phyloP scores from a whole-genome alignment of 2,113 vertebrate species.

The Pitta sordida region DNA sequence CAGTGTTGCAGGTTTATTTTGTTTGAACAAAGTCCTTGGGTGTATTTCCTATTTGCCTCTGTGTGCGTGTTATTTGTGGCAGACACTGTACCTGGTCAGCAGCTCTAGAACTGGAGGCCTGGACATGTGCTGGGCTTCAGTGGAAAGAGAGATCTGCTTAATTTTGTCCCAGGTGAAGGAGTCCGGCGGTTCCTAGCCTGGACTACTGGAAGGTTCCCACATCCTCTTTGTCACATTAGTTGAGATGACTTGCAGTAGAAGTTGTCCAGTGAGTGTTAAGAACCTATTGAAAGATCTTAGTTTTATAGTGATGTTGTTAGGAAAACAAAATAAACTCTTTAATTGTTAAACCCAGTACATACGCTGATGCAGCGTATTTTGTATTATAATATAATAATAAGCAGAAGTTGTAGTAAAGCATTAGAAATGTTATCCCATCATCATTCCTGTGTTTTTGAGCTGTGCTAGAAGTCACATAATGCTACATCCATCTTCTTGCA shows the following conservation, averaged over 20 bases:
- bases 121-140: constrained; percentile 86
- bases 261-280: constrained; percentile 83
- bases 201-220: constrained; percentile 95
- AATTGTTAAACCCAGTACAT: constrained; percentile 47
- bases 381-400: constrained; percentile 31
- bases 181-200: constrained; percentile 95
- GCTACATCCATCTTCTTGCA: neutral
- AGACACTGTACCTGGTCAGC: constrained; percentile 88
- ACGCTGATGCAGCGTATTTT: neutral
- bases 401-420: constrained; percentile 15
- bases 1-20: constrained; percentile 76
- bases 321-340: constrained; percentile 46
- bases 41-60: constrained; percentile 97
- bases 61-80: constrained; percentile 95
- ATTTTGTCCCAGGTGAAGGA: constrained; percentile 91
- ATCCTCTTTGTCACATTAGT: constrained; percentile 83
- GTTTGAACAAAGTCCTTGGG: constrained; percentile 78
- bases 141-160: constrained; percentile 94
- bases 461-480: neutral
- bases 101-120: constrained; percentile 93
- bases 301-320: constrained; percentile 69
- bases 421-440: constrained; percentile 16
- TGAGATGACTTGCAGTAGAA: constrained; percentile 78
- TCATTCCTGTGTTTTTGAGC: constrained; percentile 70
- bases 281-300: constrained; percentile 77